Base-by-base conservation (phyloP, 2,888 invertebrate genomes). In the Lepidochrysops patricia region DNA sequence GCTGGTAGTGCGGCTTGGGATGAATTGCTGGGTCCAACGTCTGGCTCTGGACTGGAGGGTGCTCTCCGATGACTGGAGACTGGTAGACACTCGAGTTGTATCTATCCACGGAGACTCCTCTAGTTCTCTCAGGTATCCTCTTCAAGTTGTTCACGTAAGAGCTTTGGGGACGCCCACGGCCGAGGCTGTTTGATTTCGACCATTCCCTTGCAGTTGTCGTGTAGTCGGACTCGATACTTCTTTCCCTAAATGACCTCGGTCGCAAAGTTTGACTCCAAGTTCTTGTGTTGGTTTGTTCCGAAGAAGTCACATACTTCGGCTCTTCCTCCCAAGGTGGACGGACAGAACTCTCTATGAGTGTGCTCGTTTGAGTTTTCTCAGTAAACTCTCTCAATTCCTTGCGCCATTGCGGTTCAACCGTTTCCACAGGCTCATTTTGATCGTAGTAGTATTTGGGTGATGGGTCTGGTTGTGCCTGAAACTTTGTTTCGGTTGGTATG, bases 231-330 rank as follows among this genome's bases (percentile, higher is more conserved):
- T 90, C 90, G 26, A 84, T 87, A 68, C 86, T 89, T 67, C 84
- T 84, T 64, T 90, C 89, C 35, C 84, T 80, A 75, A 82, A 84
- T 1, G 88, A 81, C 54, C 81, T 81, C 2, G 90, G 89, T 67
- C 84, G 72, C 60, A 90, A 67, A 0, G 89, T 88, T 68, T 90
- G 90, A 64, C 86, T 90, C 89, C 89, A 90, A 2, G 84, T 82
- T 1, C 87, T 86, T 1, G 85, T 84, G 0, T 80, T 74, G 3
- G 80, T 80, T 60, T 83, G 82, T 19, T 75, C 69, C 15, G 74
- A 69, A 35, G 77, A 71, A 64, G 84, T 84, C 1, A 67, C 70
- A 64, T 79, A 87, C 62, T 79, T 83, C 0, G 72, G 64, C 54
- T 87, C 82, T 7, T 75, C 73, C 69, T 87, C 82, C 89, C 90